phyloP scores from a whole-genome alignment of 1,140 invertebrate genomes.

The Anoplophora glabripennis region DNA sequence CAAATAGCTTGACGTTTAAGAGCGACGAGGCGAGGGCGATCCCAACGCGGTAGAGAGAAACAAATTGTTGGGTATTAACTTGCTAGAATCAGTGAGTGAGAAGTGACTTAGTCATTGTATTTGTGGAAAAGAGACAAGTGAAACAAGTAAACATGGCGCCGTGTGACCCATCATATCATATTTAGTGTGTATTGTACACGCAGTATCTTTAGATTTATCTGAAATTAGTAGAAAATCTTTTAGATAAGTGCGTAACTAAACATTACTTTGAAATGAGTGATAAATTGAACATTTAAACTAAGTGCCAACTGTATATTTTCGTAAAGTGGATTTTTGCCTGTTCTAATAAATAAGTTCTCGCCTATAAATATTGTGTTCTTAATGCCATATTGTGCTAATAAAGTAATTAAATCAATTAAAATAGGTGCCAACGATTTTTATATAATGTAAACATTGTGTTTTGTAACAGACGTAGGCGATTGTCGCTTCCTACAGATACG shows the following conservation, averaged over 20 bases:
- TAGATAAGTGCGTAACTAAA: slow-evolving; percentile 30
- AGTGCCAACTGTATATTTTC: slow-evolving; percentile 27
- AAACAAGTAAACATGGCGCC: slow-evolving; percentile 47
- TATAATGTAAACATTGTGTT: slow-evolving; percentile 36
- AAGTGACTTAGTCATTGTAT: slow-evolving; percentile 33
- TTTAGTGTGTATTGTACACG: slow-evolving; percentile 42
- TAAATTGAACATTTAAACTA: slow-evolving; percentile 24
- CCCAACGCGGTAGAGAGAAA: slow-evolving; percentile 22
- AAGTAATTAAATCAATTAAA: slow-evolving; percentile 2
- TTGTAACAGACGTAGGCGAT: slow-evolving; percentile 26
- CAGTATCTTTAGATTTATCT: slow-evolving; percentile 42
- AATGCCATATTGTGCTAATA: slow-evolving; percentile 6
- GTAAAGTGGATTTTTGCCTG: slow-evolving; percentile 12
- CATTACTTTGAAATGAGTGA: slow-evolving; percentile 24
- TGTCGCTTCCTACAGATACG: slow-evolving; percentile 21
- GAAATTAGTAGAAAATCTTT: slow-evolving; percentile 28
- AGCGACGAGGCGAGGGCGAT: slow-evolving; percentile 23
- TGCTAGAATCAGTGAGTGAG: slow-evolving; percentile 19
- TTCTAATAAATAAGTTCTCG: slow-evolving; percentile 7
- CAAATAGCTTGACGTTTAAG: slow-evolving; percentile 30
- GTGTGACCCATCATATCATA: slow-evolving; percentile 47
- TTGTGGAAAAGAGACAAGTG: slow-evolving; percentile 35
- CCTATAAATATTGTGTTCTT: slow-evolving; percentile 12
- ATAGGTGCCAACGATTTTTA: slow-evolving; percentile 20
- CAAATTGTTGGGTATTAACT: slow-evolving; percentile 20